These are phyloP conservation scores for Anhinga anhinga DNA, from an alignment of 2,113 vertebrate species.

Conservation along the genomic window DNA sequence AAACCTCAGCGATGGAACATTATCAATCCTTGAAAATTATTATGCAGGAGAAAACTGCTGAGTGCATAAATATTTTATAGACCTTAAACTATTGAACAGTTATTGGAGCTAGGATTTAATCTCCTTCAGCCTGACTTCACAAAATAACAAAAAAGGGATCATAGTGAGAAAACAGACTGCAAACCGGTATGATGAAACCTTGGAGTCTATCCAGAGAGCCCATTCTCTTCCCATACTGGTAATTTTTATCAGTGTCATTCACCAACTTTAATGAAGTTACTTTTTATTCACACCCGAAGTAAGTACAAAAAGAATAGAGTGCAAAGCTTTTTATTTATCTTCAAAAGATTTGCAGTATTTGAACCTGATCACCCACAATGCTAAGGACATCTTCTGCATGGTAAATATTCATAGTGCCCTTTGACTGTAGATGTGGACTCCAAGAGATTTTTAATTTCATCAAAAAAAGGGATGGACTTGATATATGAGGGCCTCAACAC, in stretches of 20 bases:
- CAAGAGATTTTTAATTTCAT: not conserved
- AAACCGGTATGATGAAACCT: not conserved
- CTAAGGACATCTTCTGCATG: not conserved
- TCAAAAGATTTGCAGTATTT: not conserved
- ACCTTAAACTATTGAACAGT: slow-evolving; percentile 34
- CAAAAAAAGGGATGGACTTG: not conserved
- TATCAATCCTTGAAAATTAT: slow-evolving; percentile 18
- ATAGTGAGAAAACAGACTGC: not conserved
- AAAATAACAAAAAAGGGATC: not conserved
- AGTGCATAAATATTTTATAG: slow-evolving; percentile 42
- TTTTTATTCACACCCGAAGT: not conserved
- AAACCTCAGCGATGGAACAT: not conserved
- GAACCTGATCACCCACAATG: not conserved
- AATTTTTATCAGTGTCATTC: not conserved
- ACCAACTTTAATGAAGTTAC: not conserved
- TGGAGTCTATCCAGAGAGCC: not conserved
- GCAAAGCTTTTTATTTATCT: not conserved
- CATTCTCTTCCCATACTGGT: not conserved
- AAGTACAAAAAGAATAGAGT: not conserved
- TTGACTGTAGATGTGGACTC: not conserved
- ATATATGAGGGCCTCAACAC: not conserved
- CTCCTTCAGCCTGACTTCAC: slow-evolving; percentile 6
- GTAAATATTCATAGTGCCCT: not conserved
- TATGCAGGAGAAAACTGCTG: slow-evolving; percentile 6
- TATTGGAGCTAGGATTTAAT: slow-evolving; percentile 22